Evolutionary conservation across 2,888 invertebrate genomes (phyloP).

Genomic region (Cyaniris semiargus): DNA sequence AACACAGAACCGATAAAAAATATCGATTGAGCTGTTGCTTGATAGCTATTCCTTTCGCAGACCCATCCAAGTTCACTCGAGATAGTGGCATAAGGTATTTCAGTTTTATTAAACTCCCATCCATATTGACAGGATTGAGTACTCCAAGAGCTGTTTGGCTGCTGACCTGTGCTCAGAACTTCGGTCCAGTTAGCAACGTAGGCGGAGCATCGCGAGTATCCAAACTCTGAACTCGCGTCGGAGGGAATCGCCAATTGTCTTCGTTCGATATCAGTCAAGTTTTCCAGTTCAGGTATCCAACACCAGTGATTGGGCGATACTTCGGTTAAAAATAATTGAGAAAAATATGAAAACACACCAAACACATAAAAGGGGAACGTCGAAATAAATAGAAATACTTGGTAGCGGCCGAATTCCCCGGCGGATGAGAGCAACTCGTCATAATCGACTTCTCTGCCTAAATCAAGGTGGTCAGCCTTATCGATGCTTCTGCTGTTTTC

Average conservation of each 20-base stretch:
- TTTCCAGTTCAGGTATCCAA: constrained; percentile 58
- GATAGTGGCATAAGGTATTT: constrained; percentile 64
- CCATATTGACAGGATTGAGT: constrained; percentile 54
- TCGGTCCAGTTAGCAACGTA: constrained; percentile 61
- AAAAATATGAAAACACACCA: constrained; percentile 56
- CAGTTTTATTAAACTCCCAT: constrained; percentile 64
- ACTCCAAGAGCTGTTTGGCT: constrained; percentile 50
- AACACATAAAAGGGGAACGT: constrained; percentile 60
- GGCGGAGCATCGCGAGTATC: constrained; percentile 58
- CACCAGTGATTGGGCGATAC: constrained; percentile 63
- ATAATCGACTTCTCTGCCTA: constrained; percentile 48
- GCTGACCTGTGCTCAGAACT: constrained; percentile 47
- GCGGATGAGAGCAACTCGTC: constrained; percentile 57
- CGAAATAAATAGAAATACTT: constrained; percentile 53
- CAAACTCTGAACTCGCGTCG: constrained; percentile 50
- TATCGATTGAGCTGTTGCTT: constrained; percentile 61
- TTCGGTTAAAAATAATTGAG: constrained; percentile 62
- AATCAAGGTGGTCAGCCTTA: constrained; percentile 28
- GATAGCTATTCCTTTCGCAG: constrained; percentile 59
- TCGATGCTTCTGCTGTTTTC: constrained; percentile 8
- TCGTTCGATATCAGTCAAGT: constrained; percentile 54
- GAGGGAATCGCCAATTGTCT: constrained; percentile 54
- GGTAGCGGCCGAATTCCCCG: constrained; percentile 62
- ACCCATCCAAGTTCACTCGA: constrained; percentile 64
- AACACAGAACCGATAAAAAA: constrained; percentile 63